Base-by-base conservation (phyloP, 2,113 vertebrate species). In the Dascyllus trimaculatus region DNA sequence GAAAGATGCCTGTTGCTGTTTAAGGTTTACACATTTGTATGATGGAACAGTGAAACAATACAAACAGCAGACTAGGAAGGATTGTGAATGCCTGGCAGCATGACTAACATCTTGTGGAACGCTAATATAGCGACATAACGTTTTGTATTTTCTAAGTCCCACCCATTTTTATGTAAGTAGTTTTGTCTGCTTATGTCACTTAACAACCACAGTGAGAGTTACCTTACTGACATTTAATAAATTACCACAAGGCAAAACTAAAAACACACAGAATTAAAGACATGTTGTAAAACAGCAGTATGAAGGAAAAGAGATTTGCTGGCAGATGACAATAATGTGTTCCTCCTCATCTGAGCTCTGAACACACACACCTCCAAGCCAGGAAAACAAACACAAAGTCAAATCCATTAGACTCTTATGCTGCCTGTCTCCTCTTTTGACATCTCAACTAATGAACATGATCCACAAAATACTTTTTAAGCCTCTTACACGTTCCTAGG, bases 221-320 rank as follows among this genome's bases (percentile, higher is more conserved):
- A 57, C 59, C 54, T 81, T 75, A 80, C 56, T 59, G 61, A 84
- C 53, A 76, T 85, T 80, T 80, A 71, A 78, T 82, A 58, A 90
- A 82, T 82, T 70, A 85, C 40, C 59, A 25, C 54, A 43, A 43
- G 51, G 67, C n/a, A 56, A 54, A 74, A 62, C 32, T 67, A 56
- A 89, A 80, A 85, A 74, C 78, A 75, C 48, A 66, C 81, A 62
- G 60, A 51, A 63, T 62, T 90, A 29, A 71, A 89, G 21, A 32
- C 54, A 66, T 58, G 59, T 35, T 81, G 79, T 87, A 84, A 91
- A 91, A 88, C 85, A 87, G 85, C 81, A 82, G 78, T 13, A 79
- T 26, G 48, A 32, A 76, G 65, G 72, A 70, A 71, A 71, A 71
- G 5, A 59, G 43, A 85, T 85, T 83, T 80, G 75, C 74, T 86